Evolutionary conservation across 2,113 vertebrate genomes (phyloP).

Genomic region (Xiphophorus hellerii): DNA sequence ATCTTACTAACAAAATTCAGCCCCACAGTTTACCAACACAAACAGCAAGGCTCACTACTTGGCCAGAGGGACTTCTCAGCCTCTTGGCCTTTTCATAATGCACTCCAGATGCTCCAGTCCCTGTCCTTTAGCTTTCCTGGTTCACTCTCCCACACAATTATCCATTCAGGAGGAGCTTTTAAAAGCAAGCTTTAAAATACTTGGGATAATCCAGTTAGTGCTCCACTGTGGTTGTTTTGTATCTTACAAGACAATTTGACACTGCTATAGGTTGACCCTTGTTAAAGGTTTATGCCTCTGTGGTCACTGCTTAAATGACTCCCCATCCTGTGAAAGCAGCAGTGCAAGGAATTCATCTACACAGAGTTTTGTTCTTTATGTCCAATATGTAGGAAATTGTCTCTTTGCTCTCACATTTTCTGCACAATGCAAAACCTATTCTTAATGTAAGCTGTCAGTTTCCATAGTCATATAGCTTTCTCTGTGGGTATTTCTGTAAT

Average conservation of each 20-base stretch:
- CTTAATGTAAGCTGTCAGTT: not conserved
- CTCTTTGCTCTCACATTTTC: not conserved
- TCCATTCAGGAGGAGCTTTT: constrained; percentile 48
- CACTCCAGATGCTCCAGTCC: constrained; percentile 63
- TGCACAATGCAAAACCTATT: not conserved
- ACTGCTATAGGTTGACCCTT: constrained; percentile 23
- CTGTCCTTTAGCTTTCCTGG: constrained; percentile 53
- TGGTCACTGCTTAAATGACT: constrained; percentile 7
- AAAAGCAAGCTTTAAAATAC: constrained; percentile 50
- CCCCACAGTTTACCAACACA: constrained; percentile 53
- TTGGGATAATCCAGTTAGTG: constrained; percentile 48
- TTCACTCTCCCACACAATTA: constrained; percentile 51
- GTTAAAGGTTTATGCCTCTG: constrained; percentile 29
- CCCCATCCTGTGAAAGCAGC: not conserved
- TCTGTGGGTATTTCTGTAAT: not conserved
- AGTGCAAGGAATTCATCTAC: constrained; percentile 20
- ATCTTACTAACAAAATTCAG: constrained; percentile 57
- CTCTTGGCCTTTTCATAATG: constrained; percentile 62
- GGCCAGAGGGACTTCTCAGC: constrained; percentile 60
- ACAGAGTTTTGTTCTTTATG: not conserved
- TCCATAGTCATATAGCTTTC: not conserved
- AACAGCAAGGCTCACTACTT: constrained; percentile 61
- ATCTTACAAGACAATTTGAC: constrained; percentile 38
- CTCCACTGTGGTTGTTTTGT: constrained; percentile 49
- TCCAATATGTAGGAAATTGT: not conserved